Conservation (phyloP, 2,797 vertebrate species). For the Gymnothorax javanicus region DNA sequence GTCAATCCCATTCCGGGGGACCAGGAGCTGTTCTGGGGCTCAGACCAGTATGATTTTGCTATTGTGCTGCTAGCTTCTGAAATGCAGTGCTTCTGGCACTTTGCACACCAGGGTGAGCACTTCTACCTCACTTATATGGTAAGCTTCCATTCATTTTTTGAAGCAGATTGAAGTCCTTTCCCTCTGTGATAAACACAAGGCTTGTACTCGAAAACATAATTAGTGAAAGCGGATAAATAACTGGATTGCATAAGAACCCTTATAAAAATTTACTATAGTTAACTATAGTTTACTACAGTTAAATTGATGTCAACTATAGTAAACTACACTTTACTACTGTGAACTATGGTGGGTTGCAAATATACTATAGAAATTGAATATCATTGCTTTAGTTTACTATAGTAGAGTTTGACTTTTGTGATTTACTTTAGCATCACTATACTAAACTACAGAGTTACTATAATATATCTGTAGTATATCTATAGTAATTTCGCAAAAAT, state of each 20-base stretch:
- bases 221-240: background rate
- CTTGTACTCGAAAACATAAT: background rate
- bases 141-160: constrained; percentile 41
- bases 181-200: background rate
- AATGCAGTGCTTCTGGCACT: constrained; percentile 83
- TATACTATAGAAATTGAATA: too few species aligned
- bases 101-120: constrained; percentile 72
- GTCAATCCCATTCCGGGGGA: constrained; percentile 29
- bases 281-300: too few species aligned
- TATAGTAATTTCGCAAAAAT: too few species aligned
- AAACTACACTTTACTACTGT: too few species aligned
- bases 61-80: constrained; percentile 60
- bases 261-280: background rate
- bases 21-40: constrained; percentile 60
- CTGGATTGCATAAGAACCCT: background rate
- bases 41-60: constrained; percentile 76
- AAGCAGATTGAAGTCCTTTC: background rate
- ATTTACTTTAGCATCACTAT: too few species aligned
- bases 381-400: too few species aligned
- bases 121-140: constrained; percentile 84
- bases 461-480: too few species aligned
- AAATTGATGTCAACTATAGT: too few species aligned
- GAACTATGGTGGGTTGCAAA: too few species aligned
- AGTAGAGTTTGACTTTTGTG: too few species aligned
- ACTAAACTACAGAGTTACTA: too few species aligned